Base-by-base conservation (phyloP, 1,140 invertebrate species). In the Pomacea maculata region DNA sequence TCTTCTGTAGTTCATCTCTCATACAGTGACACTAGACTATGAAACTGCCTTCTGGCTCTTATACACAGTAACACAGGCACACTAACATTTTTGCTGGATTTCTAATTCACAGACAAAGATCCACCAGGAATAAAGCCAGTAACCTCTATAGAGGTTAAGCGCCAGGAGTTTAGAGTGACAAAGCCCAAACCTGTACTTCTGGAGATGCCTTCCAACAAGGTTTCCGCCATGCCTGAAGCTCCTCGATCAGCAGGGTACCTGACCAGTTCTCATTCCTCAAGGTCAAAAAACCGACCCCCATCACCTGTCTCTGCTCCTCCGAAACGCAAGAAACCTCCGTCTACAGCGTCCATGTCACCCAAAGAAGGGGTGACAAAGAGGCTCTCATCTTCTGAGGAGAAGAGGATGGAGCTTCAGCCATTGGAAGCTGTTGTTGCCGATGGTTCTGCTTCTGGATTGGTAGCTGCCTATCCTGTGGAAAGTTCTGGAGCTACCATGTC, bases 151-250 rank as follows among this genome's bases (percentile, higher is more conserved):
- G 4, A 45, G 4, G 77, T 55, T 3, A 84, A 85, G 25, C 82
- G 80, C 11, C 83, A 85, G 63, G 86, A 87, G 78, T 88, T 87
- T 80, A 83, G 84, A 52, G 85, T 87, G 19, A 86, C 83, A 25
- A 85, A 85, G 63, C 84, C 85, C 12, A 85, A 84, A 12, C 86
- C 86, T 11, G 82, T 82, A 19, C 81, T 86, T 29, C 75, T 86
- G 21, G 86, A 87, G 61, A 76, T 70, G 65, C 68, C 67, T 0
- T 55, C 75, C 29, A n/a, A 29, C n/a, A 25, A 61, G 57, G 57
- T 8, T 61, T 61, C 57, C 61, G 65, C 68, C 67, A 1, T 55
- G 68, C 17, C 9, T 19, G 15, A 25, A 52, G 45, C 67, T 6
- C 45, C 45, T 4, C 8, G 57, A 17, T 78, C 52, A 68, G 65